Base-by-base conservation (phyloP, 2,888 invertebrate species). In the Pseudolycoriella hygida region DNA sequence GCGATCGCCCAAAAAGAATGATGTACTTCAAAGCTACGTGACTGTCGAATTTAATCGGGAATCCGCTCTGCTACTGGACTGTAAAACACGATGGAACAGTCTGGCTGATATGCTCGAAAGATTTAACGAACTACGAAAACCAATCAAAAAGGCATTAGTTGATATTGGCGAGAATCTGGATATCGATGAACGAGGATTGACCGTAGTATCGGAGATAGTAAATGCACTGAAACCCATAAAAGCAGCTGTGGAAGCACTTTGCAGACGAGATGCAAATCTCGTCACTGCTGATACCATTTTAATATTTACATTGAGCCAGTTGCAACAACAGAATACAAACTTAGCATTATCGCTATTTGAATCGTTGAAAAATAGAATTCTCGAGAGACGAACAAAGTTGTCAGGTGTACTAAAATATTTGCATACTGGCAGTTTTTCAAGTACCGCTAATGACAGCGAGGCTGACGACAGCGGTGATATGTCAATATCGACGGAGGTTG, bases 261-360 rank as follows among this genome's bases (percentile, higher is more conserved):
- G 40, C 17, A n/a, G 40, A 40, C n/a, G 18, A 15, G 40, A 40
- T 40, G 14, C 40, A 40, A 40, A n/a, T 40, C 17, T 40, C 3
- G 3, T 40, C 3, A 40, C 40, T n/a, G 17, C 15, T 12, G 40
- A 40, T 4, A 17, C 15, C 11, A 17, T 18, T 40, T 17, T 40
- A 17, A 15, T 3, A 40, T 40, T 40, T 17, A 12, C 17, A 11
- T 15, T 15, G 11, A 11, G 15, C 11, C n/a, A n/a, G 6, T 17
- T 40, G 3, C 11, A 15, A 17, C 17, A 12, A 11, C 40, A 40
- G 17, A 40, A 40, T 11, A 17, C 14, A 4, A 12, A 5, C 5
- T 8, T 40, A 15, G 10, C 40, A 40, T 15, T 17, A 5, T 8
- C n/a, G 18, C 18, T 40, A 5, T 40, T 40, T 5, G 15, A 40